phyloP scores from a whole-genome alignment of 2,113 vertebrate species.

The Centropristis striata region DNA sequence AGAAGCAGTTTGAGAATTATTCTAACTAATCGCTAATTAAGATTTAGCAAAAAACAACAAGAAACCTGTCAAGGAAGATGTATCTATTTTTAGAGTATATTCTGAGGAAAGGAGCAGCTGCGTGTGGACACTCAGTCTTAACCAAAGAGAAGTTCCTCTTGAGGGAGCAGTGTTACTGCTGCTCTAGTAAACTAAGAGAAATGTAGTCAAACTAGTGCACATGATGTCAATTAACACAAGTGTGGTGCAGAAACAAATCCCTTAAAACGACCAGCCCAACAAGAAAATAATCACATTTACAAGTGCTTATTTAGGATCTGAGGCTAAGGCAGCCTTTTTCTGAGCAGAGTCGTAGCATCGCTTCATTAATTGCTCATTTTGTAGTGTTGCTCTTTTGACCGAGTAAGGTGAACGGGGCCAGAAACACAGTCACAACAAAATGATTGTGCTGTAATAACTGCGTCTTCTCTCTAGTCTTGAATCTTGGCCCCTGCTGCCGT shows the following conservation, averaged over 20 bases:
- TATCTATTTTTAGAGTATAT: slow-evolving; percentile 74
- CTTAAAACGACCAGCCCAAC: slow-evolving; percentile 46
- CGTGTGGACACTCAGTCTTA: slow-evolving; percentile 34
- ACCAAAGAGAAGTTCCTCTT: slow-evolving; percentile 44
- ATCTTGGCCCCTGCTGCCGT: slow-evolving; percentile 75
- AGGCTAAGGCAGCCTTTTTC: slow-evolving; percentile 43
- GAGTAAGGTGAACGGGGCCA: slow-evolving; percentile 75
- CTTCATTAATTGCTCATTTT: slow-evolving; percentile 81
- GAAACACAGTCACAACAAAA: slow-evolving; percentile 75
- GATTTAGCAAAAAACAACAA: slow-evolving; percentile 78
- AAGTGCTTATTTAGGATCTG: slow-evolving; percentile 63
- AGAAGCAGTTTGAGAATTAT: slow-evolving; percentile 80
- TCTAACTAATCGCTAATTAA: slow-evolving; percentile 85
- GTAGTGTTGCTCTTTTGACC: slow-evolving; percentile 75
- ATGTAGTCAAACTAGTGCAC: slow-evolving; percentile 25
- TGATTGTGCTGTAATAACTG: slow-evolving; percentile 79
- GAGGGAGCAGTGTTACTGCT: slow-evolving; percentile 22
- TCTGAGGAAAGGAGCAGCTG: slow-evolving; percentile 49
- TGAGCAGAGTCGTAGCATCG: slow-evolving; percentile 40
- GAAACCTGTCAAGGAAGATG: slow-evolving; percentile 72
- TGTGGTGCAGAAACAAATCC: slow-evolving; percentile 54
- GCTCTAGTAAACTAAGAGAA: slow-evolving; percentile 41
- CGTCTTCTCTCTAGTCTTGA: slow-evolving; percentile 76
- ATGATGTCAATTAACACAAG: slow-evolving; percentile 41
- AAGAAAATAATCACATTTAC: slow-evolving; percentile 67